A percentile compares a stretch with the other conserved stretches of the same genome.
Conservation (phyloP, 35 echinoderm and acorn worm genomes). For the Acanthaster planci region DNA sequence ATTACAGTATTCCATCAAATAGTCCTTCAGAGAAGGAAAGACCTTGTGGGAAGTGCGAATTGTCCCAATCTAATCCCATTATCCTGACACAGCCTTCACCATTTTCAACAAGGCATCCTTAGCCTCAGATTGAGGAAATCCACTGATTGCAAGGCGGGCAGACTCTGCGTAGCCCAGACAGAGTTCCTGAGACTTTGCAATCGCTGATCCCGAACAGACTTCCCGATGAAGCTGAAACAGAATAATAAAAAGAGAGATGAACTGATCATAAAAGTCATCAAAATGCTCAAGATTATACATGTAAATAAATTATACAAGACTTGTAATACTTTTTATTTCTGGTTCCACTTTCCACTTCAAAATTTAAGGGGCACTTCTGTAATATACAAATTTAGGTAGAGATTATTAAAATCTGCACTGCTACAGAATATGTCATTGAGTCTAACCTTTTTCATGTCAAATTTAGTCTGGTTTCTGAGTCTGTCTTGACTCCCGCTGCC, state of each 20-base stretch:
- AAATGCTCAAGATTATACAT: too few species aligned
- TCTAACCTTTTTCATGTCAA: constrained; percentile 57
- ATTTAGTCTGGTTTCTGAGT: constrained; percentile 28
- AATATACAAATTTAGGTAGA: not conserved
- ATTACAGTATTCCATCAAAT: too few species aligned
- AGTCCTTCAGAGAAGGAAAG: not conserved
- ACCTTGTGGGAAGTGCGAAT: too few species aligned
- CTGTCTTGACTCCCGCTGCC: constrained; percentile 9
- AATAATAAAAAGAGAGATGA: constrained; percentile 16
- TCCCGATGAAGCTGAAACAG: constrained; percentile 58
- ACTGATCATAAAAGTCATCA: too few species aligned
- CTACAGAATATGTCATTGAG: not conserved
- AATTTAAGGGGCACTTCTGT: not conserved
- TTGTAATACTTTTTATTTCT: not conserved
- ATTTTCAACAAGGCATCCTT: constrained; percentile 70
- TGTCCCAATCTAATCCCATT: not conserved
- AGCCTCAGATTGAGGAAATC: constrained; percentile 58
- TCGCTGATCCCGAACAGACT: constrained; percentile 29
- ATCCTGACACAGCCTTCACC: constrained; percentile 58
- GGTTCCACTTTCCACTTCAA: not conserved
- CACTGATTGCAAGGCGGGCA: constrained; percentile 49
- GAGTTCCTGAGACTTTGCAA: constrained; percentile 56
- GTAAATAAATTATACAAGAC: too few species aligned
- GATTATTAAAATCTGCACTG: not conserved
- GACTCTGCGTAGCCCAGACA: constrained; percentile 54